These are phyloP conservation scores for Paraescarpia echinospica DNA, from an alignment of 1,140 invertebrate species.

Conservation along the genomic window DNA sequence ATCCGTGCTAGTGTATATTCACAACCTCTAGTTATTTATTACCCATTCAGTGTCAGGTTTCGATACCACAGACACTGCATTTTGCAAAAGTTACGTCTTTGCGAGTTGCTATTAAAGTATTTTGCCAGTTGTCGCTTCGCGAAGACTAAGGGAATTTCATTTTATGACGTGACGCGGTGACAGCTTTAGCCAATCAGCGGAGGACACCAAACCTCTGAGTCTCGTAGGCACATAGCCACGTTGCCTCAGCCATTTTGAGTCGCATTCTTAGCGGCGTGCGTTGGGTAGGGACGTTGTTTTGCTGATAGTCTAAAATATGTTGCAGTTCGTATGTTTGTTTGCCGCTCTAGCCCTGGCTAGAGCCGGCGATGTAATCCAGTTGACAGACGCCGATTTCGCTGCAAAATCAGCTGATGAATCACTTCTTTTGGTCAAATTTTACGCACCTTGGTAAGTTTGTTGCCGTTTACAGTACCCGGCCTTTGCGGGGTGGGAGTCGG, in stretches of 20 bases:
- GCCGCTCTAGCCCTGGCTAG: conserved; percentile 14
- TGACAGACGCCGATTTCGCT: conserved; percentile 25
- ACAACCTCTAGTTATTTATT: too few species aligned
- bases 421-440: conserved; percentile 30
- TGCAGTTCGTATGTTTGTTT: conserved; percentile 8
- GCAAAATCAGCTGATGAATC: conserved; percentile 13
- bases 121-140: neutral
- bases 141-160: neutral
- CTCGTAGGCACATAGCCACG: neutral
- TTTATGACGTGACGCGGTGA: neutral
- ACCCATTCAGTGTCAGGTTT: neutral
- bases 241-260: conserved; percentile 4
- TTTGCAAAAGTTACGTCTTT: neutral
- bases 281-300: neutral
- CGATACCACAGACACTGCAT: neutral
- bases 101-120: neutral
- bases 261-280: neutral
- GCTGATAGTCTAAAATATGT: neutral
- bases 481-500: too few species aligned
- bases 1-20: too few species aligned
- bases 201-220: neutral
- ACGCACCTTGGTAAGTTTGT: conserved; percentile 30
- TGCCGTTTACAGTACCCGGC: neutral
- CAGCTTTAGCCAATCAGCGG: neutral
- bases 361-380: conserved; percentile 26